Conservation (phyloP, 2,888 invertebrate genomes). For the Alsophila aescularia region DNA sequence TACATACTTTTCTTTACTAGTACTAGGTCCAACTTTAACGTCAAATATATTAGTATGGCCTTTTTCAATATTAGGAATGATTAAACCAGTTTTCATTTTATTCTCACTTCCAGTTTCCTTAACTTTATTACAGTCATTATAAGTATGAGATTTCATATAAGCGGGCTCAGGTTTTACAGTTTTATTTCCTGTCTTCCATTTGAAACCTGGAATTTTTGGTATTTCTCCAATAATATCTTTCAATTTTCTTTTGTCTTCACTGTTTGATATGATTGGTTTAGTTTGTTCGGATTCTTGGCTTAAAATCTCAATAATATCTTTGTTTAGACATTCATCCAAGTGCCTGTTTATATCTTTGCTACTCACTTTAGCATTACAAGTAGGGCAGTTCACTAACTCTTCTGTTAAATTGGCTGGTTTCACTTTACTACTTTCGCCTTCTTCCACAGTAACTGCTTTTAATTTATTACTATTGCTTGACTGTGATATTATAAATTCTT, state of each 20-base stretch:
- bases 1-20: not conserved
- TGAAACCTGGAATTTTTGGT: constrained; percentile 4
- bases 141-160: too few relatives aligned
- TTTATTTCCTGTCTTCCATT: constrained; percentile 9
- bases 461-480: constrained; percentile 50
- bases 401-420: constrained; percentile 39
- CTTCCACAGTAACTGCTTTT: constrained; percentile 45
- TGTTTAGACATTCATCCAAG: constrained; percentile 77
- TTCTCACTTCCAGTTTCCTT: too few relatives aligned
- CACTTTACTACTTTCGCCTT: constrained; percentile 37
- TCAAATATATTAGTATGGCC: not conserved
- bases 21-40: not conserved
- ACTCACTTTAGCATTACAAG: constrained; percentile 68
- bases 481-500: constrained; percentile 60
- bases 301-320: constrained; percentile 60
- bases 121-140: too few relatives aligned
- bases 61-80: constrained; percentile 13
- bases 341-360: constrained; percentile 68
- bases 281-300: constrained; percentile 33
- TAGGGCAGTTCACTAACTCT: constrained; percentile 73
- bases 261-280: not conserved
- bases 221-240: constrained; percentile 4
- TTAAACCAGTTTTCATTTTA: too few relatives aligned
- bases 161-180: too few relatives aligned
- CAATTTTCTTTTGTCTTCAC: not conserved